These are phyloP conservation scores for Perccottus glenii DNA, from an alignment of 2,113 vertebrate species.

Conservation along the genomic window DNA sequence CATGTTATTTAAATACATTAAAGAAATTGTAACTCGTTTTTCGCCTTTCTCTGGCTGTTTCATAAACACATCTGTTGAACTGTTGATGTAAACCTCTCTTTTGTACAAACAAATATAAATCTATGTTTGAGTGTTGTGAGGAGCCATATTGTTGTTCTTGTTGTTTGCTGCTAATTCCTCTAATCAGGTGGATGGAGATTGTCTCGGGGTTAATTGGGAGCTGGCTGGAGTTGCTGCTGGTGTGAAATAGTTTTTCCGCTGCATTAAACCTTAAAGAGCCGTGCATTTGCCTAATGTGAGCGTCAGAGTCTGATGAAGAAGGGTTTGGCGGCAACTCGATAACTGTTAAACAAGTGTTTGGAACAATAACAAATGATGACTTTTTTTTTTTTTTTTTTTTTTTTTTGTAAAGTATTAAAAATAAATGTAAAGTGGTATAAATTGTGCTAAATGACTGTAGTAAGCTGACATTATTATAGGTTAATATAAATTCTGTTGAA, in stretches of 20 bases:
- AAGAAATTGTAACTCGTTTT: no score
- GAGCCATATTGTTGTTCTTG: conserved; percentile 60
- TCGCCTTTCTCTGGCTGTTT: no score
- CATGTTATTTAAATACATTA: no score
- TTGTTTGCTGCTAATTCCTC: conserved; percentile 73
- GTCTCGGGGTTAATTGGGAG: conserved; percentile 80
- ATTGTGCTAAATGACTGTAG: no score
- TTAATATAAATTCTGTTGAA: no score
- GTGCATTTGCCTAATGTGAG: conserved; percentile 29
- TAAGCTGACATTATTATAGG: no score
- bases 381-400: neutral
- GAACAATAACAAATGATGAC: conserved; percentile 25
- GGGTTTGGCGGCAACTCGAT: conserved; percentile 57
- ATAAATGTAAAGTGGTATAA: no score
- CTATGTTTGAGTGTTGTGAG: conserved; percentile 5
- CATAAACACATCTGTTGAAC: no score
- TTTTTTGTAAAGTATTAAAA: neutral
- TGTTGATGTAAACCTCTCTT: neutral
- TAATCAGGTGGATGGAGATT: conserved; percentile 77
- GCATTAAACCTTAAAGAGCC: conserved; percentile 56
- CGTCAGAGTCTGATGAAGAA: conserved; percentile 42
- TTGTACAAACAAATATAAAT: neutral
- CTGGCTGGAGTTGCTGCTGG: conserved; percentile 62
- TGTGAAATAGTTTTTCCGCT: conserved; percentile 77
- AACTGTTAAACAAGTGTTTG: conserved; percentile 58